These are phyloP conservation scores for Melipona beecheii DNA, from an alignment of 2,888 invertebrate species.

Conservation along the genomic window DNA sequence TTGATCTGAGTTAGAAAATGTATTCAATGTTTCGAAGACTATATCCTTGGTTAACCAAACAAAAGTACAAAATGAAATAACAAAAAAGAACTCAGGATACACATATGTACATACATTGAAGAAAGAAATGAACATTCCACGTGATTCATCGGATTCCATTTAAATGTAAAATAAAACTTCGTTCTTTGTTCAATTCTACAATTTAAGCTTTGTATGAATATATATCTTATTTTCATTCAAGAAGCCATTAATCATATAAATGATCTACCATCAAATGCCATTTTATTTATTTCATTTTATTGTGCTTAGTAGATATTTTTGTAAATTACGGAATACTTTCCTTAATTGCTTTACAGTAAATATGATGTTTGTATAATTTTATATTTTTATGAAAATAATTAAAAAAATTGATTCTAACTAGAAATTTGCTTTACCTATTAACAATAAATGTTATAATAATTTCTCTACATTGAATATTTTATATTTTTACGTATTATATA, in stretches of 20 bases:
- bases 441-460: no score
- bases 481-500: no score
- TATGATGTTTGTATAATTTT: no score
- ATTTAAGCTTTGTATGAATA: background rate
- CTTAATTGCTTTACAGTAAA: background rate
- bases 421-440: no score
- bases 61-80: background rate
- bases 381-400: no score
- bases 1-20: background rate
- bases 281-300: no score
- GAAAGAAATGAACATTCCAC: background rate
- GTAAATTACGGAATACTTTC: background rate
- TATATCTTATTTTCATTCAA: no score
- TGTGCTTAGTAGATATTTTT: no score
- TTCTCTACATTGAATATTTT: no score
- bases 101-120: background rate
- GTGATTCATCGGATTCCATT: background rate
- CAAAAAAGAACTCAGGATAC: background rate
- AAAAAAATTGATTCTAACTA: no score
- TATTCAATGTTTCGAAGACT: background rate
- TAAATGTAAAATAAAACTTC: background rate
- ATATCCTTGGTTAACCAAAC: background rate
- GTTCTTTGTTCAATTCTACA: background rate
- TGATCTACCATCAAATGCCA: no score
- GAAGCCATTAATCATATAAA: no score